Conservation (phyloP, 2,888 invertebrate species). For the Drosophila algonquin region DNA sequence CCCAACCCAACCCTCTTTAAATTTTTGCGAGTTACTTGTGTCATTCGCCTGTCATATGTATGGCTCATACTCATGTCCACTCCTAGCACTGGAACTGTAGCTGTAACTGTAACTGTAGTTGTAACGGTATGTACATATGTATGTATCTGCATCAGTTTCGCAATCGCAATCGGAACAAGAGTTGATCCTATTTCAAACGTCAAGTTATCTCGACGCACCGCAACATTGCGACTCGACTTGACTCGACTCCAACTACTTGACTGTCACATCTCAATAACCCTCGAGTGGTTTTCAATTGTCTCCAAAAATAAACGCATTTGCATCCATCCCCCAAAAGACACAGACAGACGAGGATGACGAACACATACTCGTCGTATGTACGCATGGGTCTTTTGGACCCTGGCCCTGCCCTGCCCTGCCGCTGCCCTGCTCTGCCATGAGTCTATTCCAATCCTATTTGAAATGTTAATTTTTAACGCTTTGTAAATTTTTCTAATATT, state of each 20-base stretch:
- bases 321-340: slow-evolving; percentile 51
- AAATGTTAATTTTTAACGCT: slow-evolving; percentile 79
- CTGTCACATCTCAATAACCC: slow-evolving; percentile 80
- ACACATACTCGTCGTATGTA: slow-evolving; percentile 14
- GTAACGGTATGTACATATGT: slow-evolving; percentile 4
- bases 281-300: slow-evolving; percentile 81
- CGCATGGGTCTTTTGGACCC: not conserved
- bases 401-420: not conserved
- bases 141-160: slow-evolving; percentile 23
- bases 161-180: slow-evolving; percentile 41
- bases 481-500: slow-evolving; percentile 72
- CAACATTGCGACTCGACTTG: slow-evolving; percentile 50
- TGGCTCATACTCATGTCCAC: slow-evolving; percentile 26
- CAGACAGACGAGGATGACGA: not conserved
- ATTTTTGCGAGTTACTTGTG: slow-evolving; percentile 30
- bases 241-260: slow-evolving; percentile 68
- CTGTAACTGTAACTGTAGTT: not conserved
- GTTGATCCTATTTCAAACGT: slow-evolving; percentile 76
- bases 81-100: slow-evolving; percentile 44
- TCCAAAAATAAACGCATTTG: slow-evolving; percentile 80
- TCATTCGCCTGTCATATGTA: slow-evolving; percentile 54
- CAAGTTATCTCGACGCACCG: slow-evolving; percentile 60
- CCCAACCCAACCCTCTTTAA: slow-evolving; percentile 38
- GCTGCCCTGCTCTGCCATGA: not conserved
- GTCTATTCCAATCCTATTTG: slow-evolving; percentile 67